A percentile compares a stretch with the other conserved stretches of the same genome.
Conservation (phyloP, 2,888 invertebrate genomes). For the Catocala fraxini region DNA sequence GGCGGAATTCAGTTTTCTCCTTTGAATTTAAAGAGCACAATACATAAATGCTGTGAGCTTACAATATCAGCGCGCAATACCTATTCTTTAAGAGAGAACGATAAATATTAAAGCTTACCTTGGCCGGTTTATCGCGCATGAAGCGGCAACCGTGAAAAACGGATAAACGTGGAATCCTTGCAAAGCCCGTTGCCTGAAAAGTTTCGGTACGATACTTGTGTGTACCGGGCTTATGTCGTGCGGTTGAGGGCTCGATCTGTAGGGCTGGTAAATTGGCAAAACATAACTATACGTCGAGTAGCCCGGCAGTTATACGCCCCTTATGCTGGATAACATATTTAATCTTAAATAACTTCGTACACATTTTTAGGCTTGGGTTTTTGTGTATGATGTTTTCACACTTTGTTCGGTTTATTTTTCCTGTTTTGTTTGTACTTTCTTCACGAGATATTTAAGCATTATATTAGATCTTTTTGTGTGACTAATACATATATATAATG, state of each 20-base stretch:
- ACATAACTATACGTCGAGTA: not conserved
- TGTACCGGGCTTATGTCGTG: conserved; percentile 56
- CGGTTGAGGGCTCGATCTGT: conserved; percentile 40
- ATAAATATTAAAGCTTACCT: conserved; percentile 81
- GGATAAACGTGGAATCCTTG: conserved; percentile 74
- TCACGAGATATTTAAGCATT: too few relatives aligned
- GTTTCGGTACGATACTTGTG: conserved; percentile 64
- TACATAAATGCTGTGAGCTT: conserved; percentile 23
- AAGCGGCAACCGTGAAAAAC: conserved; percentile 74
- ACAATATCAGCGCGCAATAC: conserved; percentile 50
- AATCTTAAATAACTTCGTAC: too few relatives aligned
- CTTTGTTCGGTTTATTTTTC: too few relatives aligned
- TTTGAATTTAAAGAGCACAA: conserved; percentile 11
- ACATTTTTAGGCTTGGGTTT: too few relatives aligned
- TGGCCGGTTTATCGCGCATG: conserved; percentile 71
- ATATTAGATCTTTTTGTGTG: too few relatives aligned
- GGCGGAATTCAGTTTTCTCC: not conserved
- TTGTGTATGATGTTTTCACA: too few relatives aligned
- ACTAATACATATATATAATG: too few relatives aligned
- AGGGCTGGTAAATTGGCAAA: conserved; percentile 30
- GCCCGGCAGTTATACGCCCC: too few relatives aligned
- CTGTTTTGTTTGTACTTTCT: too few relatives aligned
- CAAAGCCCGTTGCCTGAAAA: conserved; percentile 70
- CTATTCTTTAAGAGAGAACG: conserved; percentile 65
- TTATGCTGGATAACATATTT: too few relatives aligned